These are phyloP conservation scores for Leucophora obtusa DNA, from an alignment of 2,888 invertebrate species.

Conservation along the genomic window DNA sequence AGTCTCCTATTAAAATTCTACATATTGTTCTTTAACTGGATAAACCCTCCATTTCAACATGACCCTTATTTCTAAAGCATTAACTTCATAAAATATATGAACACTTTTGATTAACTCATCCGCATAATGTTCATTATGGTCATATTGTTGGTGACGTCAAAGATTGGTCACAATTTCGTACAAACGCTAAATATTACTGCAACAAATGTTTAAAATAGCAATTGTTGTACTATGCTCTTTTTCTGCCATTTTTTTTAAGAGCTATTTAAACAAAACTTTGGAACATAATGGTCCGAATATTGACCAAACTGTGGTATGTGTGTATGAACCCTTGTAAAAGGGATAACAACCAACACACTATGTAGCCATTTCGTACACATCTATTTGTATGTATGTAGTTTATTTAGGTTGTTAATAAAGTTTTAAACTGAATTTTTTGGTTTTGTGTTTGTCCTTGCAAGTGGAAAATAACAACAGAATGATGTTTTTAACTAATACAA, in stretches of 20 bases:
- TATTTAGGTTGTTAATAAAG: constrained; percentile 62
- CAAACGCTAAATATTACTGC: constrained; percentile 49
- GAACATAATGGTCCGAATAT: constrained; percentile 46
- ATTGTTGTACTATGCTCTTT: constrained; percentile 35
- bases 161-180: constrained; percentile 28
- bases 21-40: not conserved
- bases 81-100: constrained; percentile 49
- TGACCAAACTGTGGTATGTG: constrained; percentile 11
- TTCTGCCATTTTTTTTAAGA: constrained; percentile 40
- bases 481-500: constrained; percentile 54
- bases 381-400: constrained; percentile 17
- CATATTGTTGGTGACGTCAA: constrained; percentile 53
- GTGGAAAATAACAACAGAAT: constrained; percentile 59
- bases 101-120: constrained; percentile 64
- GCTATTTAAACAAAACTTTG: constrained; percentile 53
- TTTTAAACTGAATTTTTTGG: constrained; percentile 48
- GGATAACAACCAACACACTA: constrained; percentile 25
- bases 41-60: not conserved
- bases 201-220: constrained; percentile 60
- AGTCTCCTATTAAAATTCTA: not conserved
- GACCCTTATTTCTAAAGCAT: constrained; percentile 46
- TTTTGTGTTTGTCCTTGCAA: constrained; percentile 47
- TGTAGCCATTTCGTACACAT: constrained; percentile 9
- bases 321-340: constrained; percentile 28
- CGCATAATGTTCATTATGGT: constrained; percentile 65